These are phyloP conservation scores for Heterodera schachtii DNA, from an alignment of 1,140 invertebrate genomes.

Conservation along the genomic window DNA sequence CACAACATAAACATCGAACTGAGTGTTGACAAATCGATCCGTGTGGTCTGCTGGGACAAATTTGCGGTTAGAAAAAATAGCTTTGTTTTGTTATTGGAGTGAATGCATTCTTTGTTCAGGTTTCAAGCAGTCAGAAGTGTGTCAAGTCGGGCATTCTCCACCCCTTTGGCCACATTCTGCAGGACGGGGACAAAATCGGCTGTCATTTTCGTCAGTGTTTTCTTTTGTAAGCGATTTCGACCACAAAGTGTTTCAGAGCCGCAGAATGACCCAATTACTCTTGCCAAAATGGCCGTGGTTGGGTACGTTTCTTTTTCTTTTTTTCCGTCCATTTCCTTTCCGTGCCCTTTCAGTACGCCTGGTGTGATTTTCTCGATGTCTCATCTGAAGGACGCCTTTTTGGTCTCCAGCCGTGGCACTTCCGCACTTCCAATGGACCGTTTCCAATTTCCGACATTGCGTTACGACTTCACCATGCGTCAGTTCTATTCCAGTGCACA, in stretches of 20 bases:
- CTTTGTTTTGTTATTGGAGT: background rate
- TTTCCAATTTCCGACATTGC: constrained; percentile 31
- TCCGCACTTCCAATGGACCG: constrained; percentile 36
- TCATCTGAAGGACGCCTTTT: constrained; percentile 37
- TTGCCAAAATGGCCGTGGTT: constrained; percentile 20
- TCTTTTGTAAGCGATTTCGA: background rate
- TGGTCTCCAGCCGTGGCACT: constrained; percentile 34
- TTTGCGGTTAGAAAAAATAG: constrained; percentile 25
- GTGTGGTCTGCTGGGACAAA: constrained; percentile 37
- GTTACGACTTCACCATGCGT: constrained; percentile 34
- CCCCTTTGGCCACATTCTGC: constrained; percentile 26
- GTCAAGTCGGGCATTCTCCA: constrained; percentile 32
- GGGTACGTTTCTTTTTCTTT: background rate
- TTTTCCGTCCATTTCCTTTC: background rate
- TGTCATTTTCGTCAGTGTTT: constrained; percentile 37
- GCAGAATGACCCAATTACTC: constrained; percentile 22
- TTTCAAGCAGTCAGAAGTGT: constrained; percentile 32
- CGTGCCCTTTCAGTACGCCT: constrained; percentile 14
- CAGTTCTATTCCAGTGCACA: constrained; percentile 28
- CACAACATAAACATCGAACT: constrained; percentile 42
- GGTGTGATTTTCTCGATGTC: constrained; percentile 40
- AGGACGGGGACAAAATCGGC: constrained; percentile 41
- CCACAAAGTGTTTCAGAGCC: background rate
- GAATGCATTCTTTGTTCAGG: constrained; percentile 6
- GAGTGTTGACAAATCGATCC: constrained; percentile 37